Evolutionary conservation across 2,797 vertebrate species (phyloP).

Genomic region (Garrulus glandarius): DNA sequence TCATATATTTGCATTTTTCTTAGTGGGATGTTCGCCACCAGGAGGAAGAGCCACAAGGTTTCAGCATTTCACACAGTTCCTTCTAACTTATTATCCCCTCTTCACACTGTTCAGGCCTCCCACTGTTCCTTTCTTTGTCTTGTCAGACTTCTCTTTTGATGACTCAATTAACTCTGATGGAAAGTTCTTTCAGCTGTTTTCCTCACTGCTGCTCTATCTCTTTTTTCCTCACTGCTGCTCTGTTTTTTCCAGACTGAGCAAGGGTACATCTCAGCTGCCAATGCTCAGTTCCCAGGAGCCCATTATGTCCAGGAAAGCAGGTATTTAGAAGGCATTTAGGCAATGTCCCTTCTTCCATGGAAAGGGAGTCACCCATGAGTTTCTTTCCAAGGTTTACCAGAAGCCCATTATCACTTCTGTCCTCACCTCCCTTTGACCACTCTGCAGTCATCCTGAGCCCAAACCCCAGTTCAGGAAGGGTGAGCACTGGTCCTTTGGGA

Average conservation of each 20-base stretch:
- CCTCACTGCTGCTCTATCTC: not conserved
- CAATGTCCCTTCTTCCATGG: not conserved
- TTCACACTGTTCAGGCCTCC: not conserved
- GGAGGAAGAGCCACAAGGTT: not conserved
- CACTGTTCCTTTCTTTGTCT: not conserved
- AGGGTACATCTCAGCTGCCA: not conserved
- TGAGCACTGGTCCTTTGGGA: not conserved
- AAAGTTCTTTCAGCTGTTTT: slow-evolving; percentile 26
- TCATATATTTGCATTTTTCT: not conserved
- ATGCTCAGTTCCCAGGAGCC: not conserved
- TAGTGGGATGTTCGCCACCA: not conserved
- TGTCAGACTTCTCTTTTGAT: slow-evolving; percentile 13
- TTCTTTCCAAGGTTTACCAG: not conserved
- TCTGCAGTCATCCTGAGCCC: not conserved
- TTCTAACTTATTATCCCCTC: not conserved
- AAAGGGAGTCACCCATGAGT: not conserved
- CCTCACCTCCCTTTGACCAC: not conserved
- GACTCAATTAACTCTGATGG: slow-evolving; percentile 1
- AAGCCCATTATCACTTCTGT: not conserved
- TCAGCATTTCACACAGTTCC: not conserved
- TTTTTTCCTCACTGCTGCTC: not conserved
- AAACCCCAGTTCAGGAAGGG: not conserved
- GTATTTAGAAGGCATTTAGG: not conserved
- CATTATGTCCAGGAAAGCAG: not conserved
- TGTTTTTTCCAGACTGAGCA: not conserved